phyloP scores from a whole-genome alignment of 2,797 vertebrate genomes.

The Todus mexicanus region DNA sequence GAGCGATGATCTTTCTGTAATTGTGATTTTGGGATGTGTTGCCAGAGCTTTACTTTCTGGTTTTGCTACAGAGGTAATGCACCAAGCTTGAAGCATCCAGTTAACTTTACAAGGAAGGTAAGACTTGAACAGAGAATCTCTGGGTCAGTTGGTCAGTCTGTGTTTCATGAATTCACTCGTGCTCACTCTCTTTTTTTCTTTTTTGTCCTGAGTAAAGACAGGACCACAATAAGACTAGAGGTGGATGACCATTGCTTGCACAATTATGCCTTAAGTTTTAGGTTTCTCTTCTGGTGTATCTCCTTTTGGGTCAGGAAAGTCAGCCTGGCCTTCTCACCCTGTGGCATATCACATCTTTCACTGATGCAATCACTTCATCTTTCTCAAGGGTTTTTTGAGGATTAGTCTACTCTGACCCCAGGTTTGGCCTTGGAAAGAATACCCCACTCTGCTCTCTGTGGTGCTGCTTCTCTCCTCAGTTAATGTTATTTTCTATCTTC shows the following conservation, averaged over 20 bases:
- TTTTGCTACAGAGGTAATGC: background rate
- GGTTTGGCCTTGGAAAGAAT: background rate
- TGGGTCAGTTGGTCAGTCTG: accelerated
- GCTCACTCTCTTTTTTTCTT: background rate
- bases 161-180: background rate
- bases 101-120: background rate
- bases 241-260: background rate
- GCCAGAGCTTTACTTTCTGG: background rate
- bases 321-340: background rate
- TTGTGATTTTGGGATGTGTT: background rate
- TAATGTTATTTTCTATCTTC: background rate
- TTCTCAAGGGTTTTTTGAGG: background rate
- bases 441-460: background rate
- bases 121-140: background rate
- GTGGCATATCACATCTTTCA: accelerated
- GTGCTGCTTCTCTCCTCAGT: background rate
- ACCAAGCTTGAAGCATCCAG: background rate
- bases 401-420: background rate
- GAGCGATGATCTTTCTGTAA: background rate
- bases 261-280: background rate
- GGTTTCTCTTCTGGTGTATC: background rate
- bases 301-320: background rate
- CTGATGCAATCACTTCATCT: accelerated
- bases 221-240: background rate
- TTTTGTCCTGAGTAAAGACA: background rate